Base-by-base conservation (phyloP, 2,888 invertebrate species). In the Agrotis puta region DNA sequence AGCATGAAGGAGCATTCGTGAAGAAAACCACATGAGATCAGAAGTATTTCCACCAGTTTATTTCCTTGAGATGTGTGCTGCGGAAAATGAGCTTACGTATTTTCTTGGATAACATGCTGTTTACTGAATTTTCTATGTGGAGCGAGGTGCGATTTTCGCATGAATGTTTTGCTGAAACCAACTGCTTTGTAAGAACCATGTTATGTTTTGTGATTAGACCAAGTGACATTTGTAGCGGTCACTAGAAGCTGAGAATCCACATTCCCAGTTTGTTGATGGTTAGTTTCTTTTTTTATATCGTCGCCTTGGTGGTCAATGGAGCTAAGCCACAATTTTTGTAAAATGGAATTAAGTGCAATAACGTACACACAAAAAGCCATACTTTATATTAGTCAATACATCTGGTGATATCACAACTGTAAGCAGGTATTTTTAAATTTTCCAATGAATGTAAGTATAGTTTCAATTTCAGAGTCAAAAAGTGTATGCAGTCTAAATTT, bases 1-100 rank as follows among this genome's bases (percentile, higher is more conserved):
- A 24, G 54, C 45, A 51, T 76, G 39, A 57, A 76, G 51, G 45
- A 70, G n/a, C 45, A 81, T 43, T 70, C 24, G 50, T 45, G 13
- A 48, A 70, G 54, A 47, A 69, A 59, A 81, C 63, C 63, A 56
- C 57, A 50, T 59, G 24, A 62, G 53, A 50, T 53, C 16, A 16
- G 24, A 45, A 51, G 20, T 13, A 33, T 24, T 9, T 59, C 20
- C 24, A 58, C 22, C 14, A 67, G 43, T 64, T 56, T 50, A n/a
- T 58, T 58, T 53, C 16, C n/a, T 48, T 48, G 13, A 20, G 20
- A 20, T 7, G 7, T 39, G 13, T 6, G 3, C 27, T 43, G 20
- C 6, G 3, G 13, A 33, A 50, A 33, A 45, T 14, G 1, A 22
- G 33, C 2, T 27, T n/a, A 16, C 13, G 3, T 18, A 16, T 51